Base-by-base conservation (phyloP, 92 coral and sea anemone genomes). In the Nematostella vectensis region DNA sequence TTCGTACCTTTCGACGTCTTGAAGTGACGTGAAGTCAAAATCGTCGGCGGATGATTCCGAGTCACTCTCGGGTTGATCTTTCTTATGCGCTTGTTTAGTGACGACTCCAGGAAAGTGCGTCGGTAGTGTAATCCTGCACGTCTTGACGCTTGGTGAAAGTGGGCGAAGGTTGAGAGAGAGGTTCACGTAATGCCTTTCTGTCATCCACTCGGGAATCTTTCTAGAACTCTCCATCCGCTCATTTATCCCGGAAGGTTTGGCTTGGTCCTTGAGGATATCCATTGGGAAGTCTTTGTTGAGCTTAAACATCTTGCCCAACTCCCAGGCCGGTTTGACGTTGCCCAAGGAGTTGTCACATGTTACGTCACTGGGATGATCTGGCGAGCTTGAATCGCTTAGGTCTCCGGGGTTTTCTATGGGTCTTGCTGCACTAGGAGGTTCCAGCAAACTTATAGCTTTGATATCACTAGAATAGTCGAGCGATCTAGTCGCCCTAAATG, bases 271-370 rank as follows among this genome's bases (percentile, higher is more conserved):
- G 58, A 57, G 60, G 19, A 69, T 58, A 11, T 52, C 61, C 2
- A 55, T 37, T 2, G 76, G 76, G 29, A 69, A 60, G 13, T 69
- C 76, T 15, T 57, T 13, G 0, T 58, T 59, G 23, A 69, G 17
- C 24, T 17, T 52, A 20, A 60, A 69, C 54, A 59, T 60, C 31
- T 69, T 51, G 33, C 27, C 43, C 26, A 69, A 31, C 11, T 50
- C 61, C 76, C 76, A 69, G 53, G 69, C 76, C 20, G 69, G 24
- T 60, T 69, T 69, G 25, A 48, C 50, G 21, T 48, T 33, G 1
- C 42, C 42, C 42, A 36, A 36, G 15, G 42, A 15, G 9, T 36
- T 36, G 42, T 36, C 15, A 8, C 42, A n/a, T n/a, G n/a, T n/a
- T n/a, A n/a, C n/a, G n/a, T n/a, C n/a, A n/a, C n/a, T n/a, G n/a